A percentile compares a stretch with the other conserved stretches of the same genome.
Conservation (phyloP, 2,888 invertebrate species). For the Callinectes sapidus region DNA sequence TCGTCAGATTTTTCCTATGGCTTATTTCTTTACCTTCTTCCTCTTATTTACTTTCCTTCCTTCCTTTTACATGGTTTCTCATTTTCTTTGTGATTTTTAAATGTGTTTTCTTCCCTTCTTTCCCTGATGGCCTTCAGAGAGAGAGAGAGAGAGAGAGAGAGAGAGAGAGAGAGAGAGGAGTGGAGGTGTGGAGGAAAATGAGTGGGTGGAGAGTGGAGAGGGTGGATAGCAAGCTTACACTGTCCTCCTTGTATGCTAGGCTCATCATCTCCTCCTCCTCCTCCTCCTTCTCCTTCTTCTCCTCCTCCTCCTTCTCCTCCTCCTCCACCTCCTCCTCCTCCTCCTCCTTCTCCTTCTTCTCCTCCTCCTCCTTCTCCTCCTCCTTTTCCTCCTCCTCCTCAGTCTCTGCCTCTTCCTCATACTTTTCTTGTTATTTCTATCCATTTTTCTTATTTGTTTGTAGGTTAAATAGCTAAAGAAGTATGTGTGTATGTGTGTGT, state of each 20-base stretch:
- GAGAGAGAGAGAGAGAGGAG: background rate
- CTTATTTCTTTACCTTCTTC: background rate
- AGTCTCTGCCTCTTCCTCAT: background rate
- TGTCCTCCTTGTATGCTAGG: constrained; percentile 22
- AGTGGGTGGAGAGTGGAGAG: background rate
- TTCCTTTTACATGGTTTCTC: background rate
- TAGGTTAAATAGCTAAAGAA: background rate
- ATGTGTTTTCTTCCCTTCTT: background rate
- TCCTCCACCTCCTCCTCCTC: background rate
- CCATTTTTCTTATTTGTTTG: background rate
- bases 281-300: background rate
- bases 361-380: background rate
- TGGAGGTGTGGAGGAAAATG: background rate
- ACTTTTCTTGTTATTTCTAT: background rate
- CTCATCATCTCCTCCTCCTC: constrained; percentile 26
- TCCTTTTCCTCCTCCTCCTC: background rate
- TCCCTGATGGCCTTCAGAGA: background rate
- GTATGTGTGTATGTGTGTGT: background rate
- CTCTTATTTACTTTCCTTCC: background rate
- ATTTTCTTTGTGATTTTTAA: background rate
- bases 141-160: background rate
- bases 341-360: background rate
- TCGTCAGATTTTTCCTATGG: too few relatives aligned
- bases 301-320: background rate
- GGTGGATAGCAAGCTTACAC: constrained; percentile 19